These are phyloP conservation scores for Acronicta alni DNA, from an alignment of 2,888 invertebrate genomes.

Conservation along the genomic window DNA sequence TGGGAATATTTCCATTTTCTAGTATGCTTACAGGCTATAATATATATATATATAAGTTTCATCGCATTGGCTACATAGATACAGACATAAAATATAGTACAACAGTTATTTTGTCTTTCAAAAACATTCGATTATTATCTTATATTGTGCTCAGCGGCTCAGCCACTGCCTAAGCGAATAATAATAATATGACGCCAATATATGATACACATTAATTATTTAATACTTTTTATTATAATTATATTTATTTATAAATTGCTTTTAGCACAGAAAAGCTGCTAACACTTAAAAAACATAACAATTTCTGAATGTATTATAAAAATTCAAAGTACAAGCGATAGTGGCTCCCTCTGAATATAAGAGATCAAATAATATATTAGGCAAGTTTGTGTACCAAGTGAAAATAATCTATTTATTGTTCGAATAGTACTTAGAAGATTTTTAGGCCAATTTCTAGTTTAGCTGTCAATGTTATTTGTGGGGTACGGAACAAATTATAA, in stretches of 20 bases:
- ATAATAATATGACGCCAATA: no score
- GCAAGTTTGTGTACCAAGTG: constrained; percentile 28
- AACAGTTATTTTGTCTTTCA: not conserved
- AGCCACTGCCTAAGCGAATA: no score
- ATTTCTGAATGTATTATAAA: not conserved
- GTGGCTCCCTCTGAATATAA: constrained; percentile 21
- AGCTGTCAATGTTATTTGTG: constrained; percentile 24
- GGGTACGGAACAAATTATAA: constrained; percentile 13
- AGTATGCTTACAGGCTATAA: constrained; percentile 4
- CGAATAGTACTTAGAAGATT: constrained; percentile 45
- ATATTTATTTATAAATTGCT: no score
- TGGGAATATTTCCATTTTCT: constrained; percentile 13
- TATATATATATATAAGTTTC: not conserved
- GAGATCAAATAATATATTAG: constrained; percentile 21
- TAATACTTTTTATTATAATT: not conserved
- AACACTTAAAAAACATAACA: no score
- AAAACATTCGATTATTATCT: not conserved
- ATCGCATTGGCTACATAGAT: constrained; percentile 7
- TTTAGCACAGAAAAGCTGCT: no score
- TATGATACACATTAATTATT: not conserved
- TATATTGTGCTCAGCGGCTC: no score
- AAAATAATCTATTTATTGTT: constrained; percentile 50
- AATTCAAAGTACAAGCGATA: not conserved
- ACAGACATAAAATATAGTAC: not conserved
- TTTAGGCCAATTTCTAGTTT: constrained; percentile 52